These are phyloP conservation scores for Pandemis corylana DNA, from an alignment of 2,888 invertebrate species.

Conservation along the genomic window DNA sequence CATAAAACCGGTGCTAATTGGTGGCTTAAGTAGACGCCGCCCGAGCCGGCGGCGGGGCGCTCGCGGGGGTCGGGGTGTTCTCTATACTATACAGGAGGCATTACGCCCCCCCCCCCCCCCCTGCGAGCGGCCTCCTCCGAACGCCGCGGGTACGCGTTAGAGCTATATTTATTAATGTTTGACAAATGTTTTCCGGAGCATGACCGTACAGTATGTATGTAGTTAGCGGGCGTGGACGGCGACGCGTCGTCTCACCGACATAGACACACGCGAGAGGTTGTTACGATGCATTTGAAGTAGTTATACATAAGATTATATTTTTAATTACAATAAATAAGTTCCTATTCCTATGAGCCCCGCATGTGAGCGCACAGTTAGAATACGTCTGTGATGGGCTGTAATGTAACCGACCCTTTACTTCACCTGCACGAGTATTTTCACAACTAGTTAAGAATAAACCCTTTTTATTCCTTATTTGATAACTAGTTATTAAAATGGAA, in stretches of 20 bases:
- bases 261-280: background rate
- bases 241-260: background rate
- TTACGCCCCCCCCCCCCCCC: too few species aligned
- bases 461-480: too few species aligned
- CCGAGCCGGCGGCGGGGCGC: too few species aligned
- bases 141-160: conserved; percentile 9
- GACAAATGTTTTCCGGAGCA: background rate
- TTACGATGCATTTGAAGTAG: conserved; percentile 29
- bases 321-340: conserved; percentile 19
- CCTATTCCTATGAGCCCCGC: conserved; percentile 18
- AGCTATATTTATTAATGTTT: conserved; percentile 5
- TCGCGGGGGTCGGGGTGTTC: too few species aligned
- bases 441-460: too few species aligned
- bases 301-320: conserved; percentile 6
- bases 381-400: too few species aligned
- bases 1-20: conserved; percentile 34
- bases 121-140: background rate
- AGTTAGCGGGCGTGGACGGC: background rate
- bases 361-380: background rate
- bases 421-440: too few species aligned
- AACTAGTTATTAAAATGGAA: too few species aligned
- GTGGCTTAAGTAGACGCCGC: conserved; percentile 10
- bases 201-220: background rate
- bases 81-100: too few species aligned
- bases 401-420: too few species aligned